Base-by-base conservation (phyloP, 2,113 vertebrate species). In the Reinhardtius hippoglossoides region DNA sequence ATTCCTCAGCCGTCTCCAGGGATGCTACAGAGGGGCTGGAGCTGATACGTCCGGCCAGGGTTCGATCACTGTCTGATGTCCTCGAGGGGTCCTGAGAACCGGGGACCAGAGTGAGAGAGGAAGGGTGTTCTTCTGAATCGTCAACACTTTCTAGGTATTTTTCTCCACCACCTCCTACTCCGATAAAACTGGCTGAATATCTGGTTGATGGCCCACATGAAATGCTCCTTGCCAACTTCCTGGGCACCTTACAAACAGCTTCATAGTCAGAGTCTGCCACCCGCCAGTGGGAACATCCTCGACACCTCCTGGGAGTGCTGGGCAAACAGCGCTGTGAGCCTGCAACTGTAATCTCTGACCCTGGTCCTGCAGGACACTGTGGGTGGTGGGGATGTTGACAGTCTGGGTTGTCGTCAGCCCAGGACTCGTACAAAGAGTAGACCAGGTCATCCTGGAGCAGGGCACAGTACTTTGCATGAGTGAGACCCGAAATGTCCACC, bases 231-330 rank as follows among this genome's bases (percentile, higher is more conserved):
- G 96, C 95, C 80, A 97, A 88, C 79, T 96, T 98, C 1, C 98
- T 94, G 0, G 97, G 97, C 44, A 98, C 94, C 85, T 95, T 97
- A 78, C 98, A 99, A 69, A 98, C 96, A 0, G 97, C 97, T 86
- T 99, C 98, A 0, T 98, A 98, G 89, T 98, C 97, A 0, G 97
- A 94, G 48, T 99, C 98, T 0, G 96, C 93, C 37, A 98, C 97
- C 0, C 97, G 94, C 86, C 96, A 89, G 6, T 91, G 89, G 0
- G 95, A 94, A 13, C 98, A 98, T 23, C 96, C 95, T 0, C 94
- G 93, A 83, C 97, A 98, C 48, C 92, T 94, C 81, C 96, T 91
- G 0, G 95, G 95, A 4, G 94, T 92, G 89, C 26, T 78, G 60
- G 66, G 40, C 1, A 46, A 31, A 69, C 84, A 89, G 4, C 71